These are phyloP conservation scores for Ageneiosus marmoratus DNA, from an alignment of 2,113 vertebrate species.

Conservation along the genomic window DNA sequence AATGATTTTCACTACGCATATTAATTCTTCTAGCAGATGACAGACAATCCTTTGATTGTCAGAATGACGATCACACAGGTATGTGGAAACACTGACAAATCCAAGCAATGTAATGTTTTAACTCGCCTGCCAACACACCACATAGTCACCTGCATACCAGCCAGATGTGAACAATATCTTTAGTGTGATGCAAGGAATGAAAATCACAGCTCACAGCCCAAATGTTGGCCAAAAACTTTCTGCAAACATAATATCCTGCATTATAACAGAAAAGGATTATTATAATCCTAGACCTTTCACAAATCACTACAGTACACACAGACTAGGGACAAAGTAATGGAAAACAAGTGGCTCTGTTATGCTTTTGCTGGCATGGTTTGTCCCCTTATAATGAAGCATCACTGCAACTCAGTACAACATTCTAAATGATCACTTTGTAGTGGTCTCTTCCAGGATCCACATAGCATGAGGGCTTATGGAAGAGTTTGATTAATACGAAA, in stretches of 20 bases:
- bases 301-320: background rate
- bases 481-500: too few relatives aligned
- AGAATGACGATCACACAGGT: background rate
- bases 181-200: background rate
- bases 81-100: slow-evolving; percentile 16
- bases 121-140: background rate
- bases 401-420: too few relatives aligned
- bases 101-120: background rate
- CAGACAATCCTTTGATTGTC: background rate
- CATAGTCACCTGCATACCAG: background rate
- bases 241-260: background rate
- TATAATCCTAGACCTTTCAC: background rate
- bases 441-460: too few relatives aligned
- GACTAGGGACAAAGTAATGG: too few relatives aligned
- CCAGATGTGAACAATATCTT: background rate
- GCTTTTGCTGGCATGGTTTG: too few relatives aligned
- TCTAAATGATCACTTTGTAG: too few relatives aligned
- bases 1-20: background rate
- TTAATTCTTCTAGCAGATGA: background rate
- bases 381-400: too few relatives aligned
- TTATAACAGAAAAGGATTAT: background rate
- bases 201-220: background rate
- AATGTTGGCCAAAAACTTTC: slow-evolving; percentile 2
- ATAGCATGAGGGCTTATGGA: too few relatives aligned
- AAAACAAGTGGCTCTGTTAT: too few relatives aligned